Percentiles rank a stretch among this genome's conserved stretches.
phyloP scores from a whole-genome alignment of 2,888 invertebrate species.

The Lepidocyrtoides sp. region DNA sequence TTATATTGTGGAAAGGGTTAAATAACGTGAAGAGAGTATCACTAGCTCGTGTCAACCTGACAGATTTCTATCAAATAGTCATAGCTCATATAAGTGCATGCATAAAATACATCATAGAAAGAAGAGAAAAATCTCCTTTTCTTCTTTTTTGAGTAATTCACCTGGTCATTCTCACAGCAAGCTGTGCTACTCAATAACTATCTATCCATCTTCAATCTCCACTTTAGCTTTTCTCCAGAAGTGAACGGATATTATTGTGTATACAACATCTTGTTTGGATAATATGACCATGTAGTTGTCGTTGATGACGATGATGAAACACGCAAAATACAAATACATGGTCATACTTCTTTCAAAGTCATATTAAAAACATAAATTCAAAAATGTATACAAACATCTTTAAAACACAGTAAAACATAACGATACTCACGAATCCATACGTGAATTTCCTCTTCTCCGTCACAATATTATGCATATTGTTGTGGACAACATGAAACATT shows the following conservation, averaged over 20 bases:
- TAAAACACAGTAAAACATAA: constrained; percentile 22
- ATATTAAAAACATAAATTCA: constrained; percentile 13
- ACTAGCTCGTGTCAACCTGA: constrained; percentile 83
- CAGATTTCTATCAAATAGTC: constrained; percentile 84
- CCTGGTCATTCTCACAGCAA: constrained; percentile 78
- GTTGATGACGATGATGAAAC: constrained; percentile 5
- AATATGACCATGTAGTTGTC: neutral
- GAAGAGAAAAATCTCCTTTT: constrained; percentile 24
- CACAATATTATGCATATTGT: constrained; percentile 46
- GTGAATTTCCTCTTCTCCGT: neutral
- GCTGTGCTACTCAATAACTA: constrained; percentile 56
- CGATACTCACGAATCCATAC: constrained; percentile 33
- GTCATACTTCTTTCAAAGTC: constrained; percentile 33
- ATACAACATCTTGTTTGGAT: neutral
- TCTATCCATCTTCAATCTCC: constrained; percentile 44
- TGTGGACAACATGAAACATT: constrained; percentile 50
- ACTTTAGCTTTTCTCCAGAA: constrained; percentile 27
- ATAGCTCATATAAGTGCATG: constrained; percentile 81
- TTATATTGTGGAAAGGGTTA: constrained; percentile 48
- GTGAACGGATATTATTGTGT: neutral
- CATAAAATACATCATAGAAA: neutral
- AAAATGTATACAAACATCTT: constrained; percentile 20
- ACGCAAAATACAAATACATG: constrained; percentile 30
- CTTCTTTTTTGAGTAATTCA: constrained; percentile 65
- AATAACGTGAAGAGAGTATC: constrained; percentile 81